Conservation (phyloP, 2,888 invertebrate species). For the Liposcelis brunnea region DNA sequence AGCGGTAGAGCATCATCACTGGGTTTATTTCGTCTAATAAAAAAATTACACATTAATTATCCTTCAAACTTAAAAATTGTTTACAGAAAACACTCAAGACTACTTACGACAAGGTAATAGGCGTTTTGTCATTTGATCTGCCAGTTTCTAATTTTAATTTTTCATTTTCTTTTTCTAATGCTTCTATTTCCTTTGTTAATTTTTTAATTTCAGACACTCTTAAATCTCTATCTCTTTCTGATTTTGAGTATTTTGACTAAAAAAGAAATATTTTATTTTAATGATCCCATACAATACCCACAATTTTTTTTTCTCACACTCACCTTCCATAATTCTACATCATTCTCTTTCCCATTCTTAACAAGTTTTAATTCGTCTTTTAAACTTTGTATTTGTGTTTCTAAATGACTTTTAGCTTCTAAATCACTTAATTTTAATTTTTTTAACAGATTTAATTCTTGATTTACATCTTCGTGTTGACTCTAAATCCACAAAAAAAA, state of each 20-base stretch:
- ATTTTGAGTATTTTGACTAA: too few relatives aligned
- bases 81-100: too few relatives aligned
- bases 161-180: too few relatives aligned
- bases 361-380: constrained; percentile 31
- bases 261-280: too few relatives aligned
- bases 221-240: too few relatives aligned
- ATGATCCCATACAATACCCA: too few relatives aligned
- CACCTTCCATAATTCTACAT: constrained; percentile 29
- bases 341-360: constrained; percentile 23
- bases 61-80: too few relatives aligned
- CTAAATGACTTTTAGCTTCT: constrained; percentile 30
- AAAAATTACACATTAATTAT: too few relatives aligned
- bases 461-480: constrained; percentile 33
- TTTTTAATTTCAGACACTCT: constrained; percentile 22
- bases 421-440: constrained; percentile 25
- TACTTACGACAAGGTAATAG: too few relatives aligned
- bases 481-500: constrained; percentile 24
- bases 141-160: too few relatives aligned
- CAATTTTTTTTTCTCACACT: too few relatives aligned
- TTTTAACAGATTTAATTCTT: constrained; percentile 30
- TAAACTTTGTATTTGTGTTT: constrained; percentile 30
- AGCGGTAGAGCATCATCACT: constrained; percentile 22
- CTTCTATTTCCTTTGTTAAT: constrained; percentile 21
- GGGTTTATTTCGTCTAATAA: constrained; percentile 18
- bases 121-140: too few relatives aligned